Evolutionary conservation across 2,888 invertebrate species (phyloP).

Genomic region (Corbicula japonica): DNA sequence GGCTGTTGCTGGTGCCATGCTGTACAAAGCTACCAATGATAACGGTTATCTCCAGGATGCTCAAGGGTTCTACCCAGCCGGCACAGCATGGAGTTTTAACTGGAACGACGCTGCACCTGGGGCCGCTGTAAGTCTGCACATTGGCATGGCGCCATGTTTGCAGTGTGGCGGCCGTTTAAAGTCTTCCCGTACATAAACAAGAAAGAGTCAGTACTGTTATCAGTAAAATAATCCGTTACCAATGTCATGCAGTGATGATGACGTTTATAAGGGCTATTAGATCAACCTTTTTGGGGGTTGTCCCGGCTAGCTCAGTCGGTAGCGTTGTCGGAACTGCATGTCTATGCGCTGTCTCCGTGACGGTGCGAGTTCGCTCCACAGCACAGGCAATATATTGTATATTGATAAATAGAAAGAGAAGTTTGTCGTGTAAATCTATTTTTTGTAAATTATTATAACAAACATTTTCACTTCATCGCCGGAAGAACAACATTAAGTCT

Average conservation of each 20-base stretch:
- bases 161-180: not conserved
- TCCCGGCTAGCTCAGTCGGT: not conserved
- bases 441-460: too few species aligned
- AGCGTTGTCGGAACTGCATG: too few species aligned
- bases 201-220: not conserved
- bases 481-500: too few species aligned
- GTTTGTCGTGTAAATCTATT: too few species aligned
- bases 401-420: too few species aligned
- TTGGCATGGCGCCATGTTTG: not conserved
- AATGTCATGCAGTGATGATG: not conserved
- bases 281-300: not conserved
- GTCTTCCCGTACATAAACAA: not conserved
- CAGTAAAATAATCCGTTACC: not conserved
- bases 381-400: too few species aligned
- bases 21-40: conserved; percentile 80
- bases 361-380: too few species aligned
- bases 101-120: conserved; percentile 81
- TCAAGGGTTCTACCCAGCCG: conserved; percentile 67
- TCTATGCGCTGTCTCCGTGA: too few species aligned
- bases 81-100: conserved; percentile 74
- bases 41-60: conserved; percentile 77
- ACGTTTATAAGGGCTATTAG: not conserved
- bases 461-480: too few species aligned
- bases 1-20: conserved; percentile 77
- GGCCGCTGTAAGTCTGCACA: conserved; percentile 48